phyloP scores from a whole-genome alignment of 2,113 vertebrate species.

The Bolborhynchus lineola region DNA sequence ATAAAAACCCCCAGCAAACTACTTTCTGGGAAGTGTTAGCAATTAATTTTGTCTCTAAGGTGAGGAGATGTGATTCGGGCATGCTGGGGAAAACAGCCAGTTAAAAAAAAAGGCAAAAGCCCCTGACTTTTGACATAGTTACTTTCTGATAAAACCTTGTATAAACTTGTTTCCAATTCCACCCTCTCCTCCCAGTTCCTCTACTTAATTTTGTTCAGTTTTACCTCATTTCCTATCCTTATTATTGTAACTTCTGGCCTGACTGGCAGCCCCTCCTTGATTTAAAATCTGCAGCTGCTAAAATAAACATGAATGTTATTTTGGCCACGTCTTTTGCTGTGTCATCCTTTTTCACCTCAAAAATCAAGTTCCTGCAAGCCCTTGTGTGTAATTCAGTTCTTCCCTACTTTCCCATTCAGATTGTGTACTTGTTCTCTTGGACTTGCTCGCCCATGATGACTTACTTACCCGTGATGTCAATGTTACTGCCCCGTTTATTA shows the following conservation, averaged over 20 bases:
- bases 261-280: background rate
- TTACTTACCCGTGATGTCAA: background rate
- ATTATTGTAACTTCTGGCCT: constrained; percentile 11
- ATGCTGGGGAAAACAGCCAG: background rate
- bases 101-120: background rate
- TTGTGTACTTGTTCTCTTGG: background rate
- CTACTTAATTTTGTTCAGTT: background rate
- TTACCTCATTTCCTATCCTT: constrained; percentile 13
- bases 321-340: background rate
- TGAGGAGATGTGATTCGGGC: background rate
- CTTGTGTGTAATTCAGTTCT: background rate
- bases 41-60: background rate
- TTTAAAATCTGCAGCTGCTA: background rate
- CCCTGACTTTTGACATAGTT: background rate
- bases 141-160: background rate
- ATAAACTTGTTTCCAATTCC: background rate
- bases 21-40: background rate
- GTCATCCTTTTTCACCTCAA: background rate
- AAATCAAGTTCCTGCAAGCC: background rate
- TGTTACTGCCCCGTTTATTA: background rate
- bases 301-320: background rate
- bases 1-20: background rate
- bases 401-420: background rate
- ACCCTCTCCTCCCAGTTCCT: background rate
- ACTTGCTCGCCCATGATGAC: background rate